Percentiles rank a stretch among this genome's conserved stretches.
Evolutionary conservation across 2,888 invertebrate species (phyloP).

Genomic region (Heliconius sara): DNA sequence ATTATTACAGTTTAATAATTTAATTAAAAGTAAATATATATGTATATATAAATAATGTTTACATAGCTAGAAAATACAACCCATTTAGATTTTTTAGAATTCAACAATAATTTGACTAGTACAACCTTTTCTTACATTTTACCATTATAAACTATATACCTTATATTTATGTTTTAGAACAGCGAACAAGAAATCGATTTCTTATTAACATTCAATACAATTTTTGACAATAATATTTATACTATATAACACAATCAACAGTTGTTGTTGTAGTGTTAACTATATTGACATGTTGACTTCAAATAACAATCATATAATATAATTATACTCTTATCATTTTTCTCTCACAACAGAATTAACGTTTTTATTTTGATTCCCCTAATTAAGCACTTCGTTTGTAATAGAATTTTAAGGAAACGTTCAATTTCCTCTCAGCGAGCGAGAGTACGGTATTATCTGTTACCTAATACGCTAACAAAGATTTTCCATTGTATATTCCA

Average conservation of each 20-base stretch:
- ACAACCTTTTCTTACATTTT: constrained; percentile 1
- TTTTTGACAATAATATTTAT: not conserved
- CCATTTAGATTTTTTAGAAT: too few relatives aligned
- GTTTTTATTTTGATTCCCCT: not conserved
- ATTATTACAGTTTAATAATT: too few relatives aligned
- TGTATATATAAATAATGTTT: too few relatives aligned
- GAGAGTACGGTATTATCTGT: not conserved
- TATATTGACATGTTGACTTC: not conserved
- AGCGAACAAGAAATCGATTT: not conserved
- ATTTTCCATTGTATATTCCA: not conserved
- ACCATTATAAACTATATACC: not conserved
- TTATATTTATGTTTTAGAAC: not conserved
- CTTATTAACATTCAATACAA: not conserved
- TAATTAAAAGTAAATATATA: too few relatives aligned
- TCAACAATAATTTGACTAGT: not conserved
- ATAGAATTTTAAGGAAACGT: not conserved
- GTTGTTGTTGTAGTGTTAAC: not conserved
- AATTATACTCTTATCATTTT: too few relatives aligned
- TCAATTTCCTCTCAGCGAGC: not conserved
- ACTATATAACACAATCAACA: not conserved
- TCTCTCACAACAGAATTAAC: not conserved
- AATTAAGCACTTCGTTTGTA: not conserved
- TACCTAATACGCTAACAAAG: not conserved
- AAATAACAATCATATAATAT: not conserved
- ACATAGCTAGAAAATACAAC: too few relatives aligned